A percentile compares a stretch with the other conserved stretches of the same genome.
Conservation (phyloP, 2,888 invertebrate species). For the Aleiodes leptofemur region DNA sequence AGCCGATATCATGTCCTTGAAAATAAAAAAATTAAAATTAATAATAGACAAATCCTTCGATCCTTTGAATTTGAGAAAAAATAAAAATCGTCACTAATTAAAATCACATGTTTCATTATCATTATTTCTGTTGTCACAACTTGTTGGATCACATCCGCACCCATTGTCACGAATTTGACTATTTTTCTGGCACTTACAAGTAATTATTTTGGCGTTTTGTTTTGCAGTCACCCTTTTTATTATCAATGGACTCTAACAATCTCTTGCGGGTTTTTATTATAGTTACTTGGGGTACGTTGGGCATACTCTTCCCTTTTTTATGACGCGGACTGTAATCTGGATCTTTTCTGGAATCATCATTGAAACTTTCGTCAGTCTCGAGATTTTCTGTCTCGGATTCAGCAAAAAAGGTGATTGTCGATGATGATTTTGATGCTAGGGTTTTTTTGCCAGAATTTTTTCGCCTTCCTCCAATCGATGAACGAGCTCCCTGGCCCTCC, state of each 20-base stretch:
- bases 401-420: not conserved
- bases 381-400: not conserved
- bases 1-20: too few relatives aligned
- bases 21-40: too few relatives aligned
- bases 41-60: too few relatives aligned
- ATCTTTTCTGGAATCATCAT: constrained; percentile 76
- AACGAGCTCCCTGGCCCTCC: constrained; percentile 31
- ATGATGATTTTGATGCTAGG: not conserved
- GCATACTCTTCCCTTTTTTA: not conserved
- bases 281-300: not conserved
- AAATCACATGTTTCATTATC: too few relatives aligned
- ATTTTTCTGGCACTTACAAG: constrained; percentile 80
- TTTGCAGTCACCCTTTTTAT: constrained; percentile 78
- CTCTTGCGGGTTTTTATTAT: constrained; percentile 71
- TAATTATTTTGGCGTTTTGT: constrained; percentile 78
- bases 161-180: constrained; percentile 73
- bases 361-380: constrained; percentile 60
- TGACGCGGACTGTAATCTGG: constrained; percentile 80
- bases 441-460: constrained; percentile 37
- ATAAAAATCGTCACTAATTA: too few relatives aligned
- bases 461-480: constrained; percentile 54
- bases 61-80: too few relatives aligned
- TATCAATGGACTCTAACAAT: constrained; percentile 66
- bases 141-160: constrained; percentile 78
- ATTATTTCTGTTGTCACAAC: constrained; percentile 36